Evolutionary conservation across 1,140 invertebrate genomes (phyloP), one percentile per base, ranked within the genome.

Genomic region (Phymorhynchus buccinoides): DNA sequence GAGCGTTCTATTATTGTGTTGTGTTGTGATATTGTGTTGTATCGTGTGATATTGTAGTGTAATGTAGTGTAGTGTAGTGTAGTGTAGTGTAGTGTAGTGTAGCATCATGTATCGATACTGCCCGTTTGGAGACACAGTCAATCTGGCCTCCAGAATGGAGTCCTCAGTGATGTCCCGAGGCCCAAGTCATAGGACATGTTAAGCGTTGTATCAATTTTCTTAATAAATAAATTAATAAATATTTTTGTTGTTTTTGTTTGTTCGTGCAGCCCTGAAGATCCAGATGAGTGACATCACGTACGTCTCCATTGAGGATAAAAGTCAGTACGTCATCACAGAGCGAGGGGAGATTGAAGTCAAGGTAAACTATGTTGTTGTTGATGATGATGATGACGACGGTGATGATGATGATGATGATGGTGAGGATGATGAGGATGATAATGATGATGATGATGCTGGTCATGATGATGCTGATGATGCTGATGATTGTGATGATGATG

Each of bases 251-350:
- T 6, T 73, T 73, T 35, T 75, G 37, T 75, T 0, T 37, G 3
- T 75, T 1, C 0, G 35, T 87, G 41, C 12, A 92, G 91, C 86
- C 71, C 87, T 77, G 83, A 90, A 84, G 86, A 88, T 88, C 7
- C 88, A 88, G 52, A 85, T 88, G 18, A 88, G 88, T 35, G 37
- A 66, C 9, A 71, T 44, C 30, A 88, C 88, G 14, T 56, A 80
- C 37, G 66, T 44, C 4, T 42, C 84, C 41, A 78, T 88, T 35
- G 73, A 87, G n/a, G 56, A 86, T 44, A 68, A 75, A 30, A 79
- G 68, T 6, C 35, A 56, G 18, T 88, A 86, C 79, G 81, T 84
- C 30, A 73, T 88, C n/a, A 56, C 66, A 32, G 84, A 87, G 22
- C 30, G 88, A 66, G 88, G 88, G 7, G 85, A 87, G 18, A 44